A percentile compares a stretch with the other conserved stretches of the same genome.
These are phyloP conservation scores for Scaptomyza pallida DNA, from an alignment of 1,140 invertebrate genomes.

Conservation along the genomic window DNA sequence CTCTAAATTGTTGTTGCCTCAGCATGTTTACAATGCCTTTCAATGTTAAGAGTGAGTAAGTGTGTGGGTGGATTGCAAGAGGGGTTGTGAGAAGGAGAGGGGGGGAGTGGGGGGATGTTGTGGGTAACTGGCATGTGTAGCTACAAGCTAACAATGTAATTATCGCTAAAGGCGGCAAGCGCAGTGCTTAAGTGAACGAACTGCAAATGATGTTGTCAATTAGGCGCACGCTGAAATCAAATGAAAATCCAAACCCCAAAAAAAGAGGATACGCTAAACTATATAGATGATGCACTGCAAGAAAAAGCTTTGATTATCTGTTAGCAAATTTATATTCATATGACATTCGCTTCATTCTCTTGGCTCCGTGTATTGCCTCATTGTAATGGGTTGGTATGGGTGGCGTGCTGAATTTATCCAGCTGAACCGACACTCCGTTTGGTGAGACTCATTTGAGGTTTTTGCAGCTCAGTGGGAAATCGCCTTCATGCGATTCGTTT, in stretches of 20 bases:
- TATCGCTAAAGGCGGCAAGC: slow-evolving; percentile 62
- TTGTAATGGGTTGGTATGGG: not conserved
- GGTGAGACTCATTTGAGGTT: slow-evolving; percentile 69
- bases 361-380: not conserved
- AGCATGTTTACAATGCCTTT: slow-evolving; percentile 41
- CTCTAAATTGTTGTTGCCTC: slow-evolving; percentile 29
- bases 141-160: slow-evolving; percentile 72
- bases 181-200: slow-evolving; percentile 64
- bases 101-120: too few species aligned
- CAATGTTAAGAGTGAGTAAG: slow-evolving; percentile 1
- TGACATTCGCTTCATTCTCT: too few species aligned
- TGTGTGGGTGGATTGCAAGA: not conserved
- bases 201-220: slow-evolving; percentile 80
- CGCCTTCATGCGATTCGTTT: slow-evolving; percentile 68
- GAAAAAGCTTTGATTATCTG: too few species aligned
- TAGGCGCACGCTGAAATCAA: slow-evolving; percentile 50
- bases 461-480: slow-evolving; percentile 41
- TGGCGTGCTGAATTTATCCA: too few species aligned
- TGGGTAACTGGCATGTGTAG: slow-evolving; percentile 32
- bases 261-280: too few species aligned
- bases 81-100: too few species aligned
- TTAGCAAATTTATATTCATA: too few species aligned
- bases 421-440: slow-evolving; percentile 56
- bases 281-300: not conserved
- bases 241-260: slow-evolving; percentile 27